A percentile compares a stretch with the other conserved stretches of the same genome.
phyloP scores from a whole-genome alignment of 2,888 invertebrate genomes.

The Patella caerulea region DNA sequence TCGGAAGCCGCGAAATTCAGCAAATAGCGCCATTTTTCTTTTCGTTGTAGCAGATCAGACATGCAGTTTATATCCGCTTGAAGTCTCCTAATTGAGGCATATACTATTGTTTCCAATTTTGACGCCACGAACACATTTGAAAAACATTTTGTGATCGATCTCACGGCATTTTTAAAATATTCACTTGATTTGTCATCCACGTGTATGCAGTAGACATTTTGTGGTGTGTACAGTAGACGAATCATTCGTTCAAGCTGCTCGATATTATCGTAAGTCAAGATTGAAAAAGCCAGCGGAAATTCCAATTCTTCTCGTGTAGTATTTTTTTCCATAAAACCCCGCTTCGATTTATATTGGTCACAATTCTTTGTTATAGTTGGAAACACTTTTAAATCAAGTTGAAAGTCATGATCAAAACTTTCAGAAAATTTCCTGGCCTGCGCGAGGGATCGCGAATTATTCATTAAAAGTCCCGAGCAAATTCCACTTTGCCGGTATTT shows the following conservation, averaged over 20 bases:
- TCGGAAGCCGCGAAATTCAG: conserved; percentile 61
- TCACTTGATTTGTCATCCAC: conserved; percentile 57
- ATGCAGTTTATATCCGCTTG: conserved; percentile 60
- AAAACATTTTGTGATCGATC: conserved; percentile 54
- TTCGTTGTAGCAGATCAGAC: conserved; percentile 41
- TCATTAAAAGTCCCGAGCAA: background rate
- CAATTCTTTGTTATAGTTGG: background rate
- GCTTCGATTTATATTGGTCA: background rate
- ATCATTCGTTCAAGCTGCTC: conserved; percentile 63
- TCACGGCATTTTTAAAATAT: conserved; percentile 42
- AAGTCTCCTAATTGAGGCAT: conserved; percentile 51
- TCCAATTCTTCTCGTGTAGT: conserved; percentile 39
- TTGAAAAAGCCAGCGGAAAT: conserved; percentile 65
- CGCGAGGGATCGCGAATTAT: background rate
- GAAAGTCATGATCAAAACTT: background rate
- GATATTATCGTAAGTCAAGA: conserved; percentile 57
- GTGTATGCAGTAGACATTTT: conserved; percentile 69
- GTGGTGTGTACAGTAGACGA: conserved; percentile 62
- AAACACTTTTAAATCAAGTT: background rate
- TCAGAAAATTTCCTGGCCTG: background rate
- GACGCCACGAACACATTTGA: conserved; percentile 64
- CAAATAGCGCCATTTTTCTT: conserved; percentile 56
- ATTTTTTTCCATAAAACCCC: background rate
- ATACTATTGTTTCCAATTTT: conserved; percentile 50
- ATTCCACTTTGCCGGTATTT: background rate